Conservation (phyloP, 1,140 invertebrate species). For the Aphis craccivora region DNA sequence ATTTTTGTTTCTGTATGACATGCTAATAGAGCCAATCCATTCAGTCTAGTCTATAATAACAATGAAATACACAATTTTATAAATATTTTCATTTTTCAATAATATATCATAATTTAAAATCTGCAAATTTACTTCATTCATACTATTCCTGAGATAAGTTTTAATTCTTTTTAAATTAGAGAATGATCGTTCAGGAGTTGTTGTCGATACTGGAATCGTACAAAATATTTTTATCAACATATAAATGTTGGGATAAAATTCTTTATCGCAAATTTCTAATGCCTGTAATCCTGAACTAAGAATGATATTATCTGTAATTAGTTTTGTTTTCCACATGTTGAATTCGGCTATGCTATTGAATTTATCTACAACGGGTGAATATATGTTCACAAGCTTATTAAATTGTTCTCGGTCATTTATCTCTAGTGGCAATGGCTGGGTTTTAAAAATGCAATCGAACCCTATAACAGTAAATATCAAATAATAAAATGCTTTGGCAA, state of each 20-base stretch:
- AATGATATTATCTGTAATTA: neutral
- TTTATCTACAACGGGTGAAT: too few relatives aligned
- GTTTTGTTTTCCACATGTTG: too few relatives aligned
- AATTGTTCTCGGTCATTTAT: too few relatives aligned
- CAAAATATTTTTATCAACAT: neutral
- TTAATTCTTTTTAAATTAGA: neutral
- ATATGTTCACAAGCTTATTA: too few relatives aligned
- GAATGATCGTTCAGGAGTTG: neutral
- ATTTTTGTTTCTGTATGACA: neutral
- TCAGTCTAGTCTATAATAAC: neutral
- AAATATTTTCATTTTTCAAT: neutral
- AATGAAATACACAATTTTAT: neutral
- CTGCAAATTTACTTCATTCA: slow-evolving; percentile 1
- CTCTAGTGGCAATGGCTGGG: too few relatives aligned
- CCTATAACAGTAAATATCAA: too few relatives aligned
- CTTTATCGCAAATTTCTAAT: neutral
- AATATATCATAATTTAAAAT: neutral
- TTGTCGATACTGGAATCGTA: too few relatives aligned
- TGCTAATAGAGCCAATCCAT: neutral
- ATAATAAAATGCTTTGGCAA: too few relatives aligned
- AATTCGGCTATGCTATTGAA: too few relatives aligned
- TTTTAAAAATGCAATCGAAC: too few relatives aligned
- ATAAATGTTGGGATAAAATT: neutral
- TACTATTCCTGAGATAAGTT: neutral
- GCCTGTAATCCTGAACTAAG: slow-evolving; percentile 4